These are phyloP conservation scores for Bellardia bayeri DNA, from an alignment of 2,888 invertebrate genomes.

Conservation along the genomic window DNA sequence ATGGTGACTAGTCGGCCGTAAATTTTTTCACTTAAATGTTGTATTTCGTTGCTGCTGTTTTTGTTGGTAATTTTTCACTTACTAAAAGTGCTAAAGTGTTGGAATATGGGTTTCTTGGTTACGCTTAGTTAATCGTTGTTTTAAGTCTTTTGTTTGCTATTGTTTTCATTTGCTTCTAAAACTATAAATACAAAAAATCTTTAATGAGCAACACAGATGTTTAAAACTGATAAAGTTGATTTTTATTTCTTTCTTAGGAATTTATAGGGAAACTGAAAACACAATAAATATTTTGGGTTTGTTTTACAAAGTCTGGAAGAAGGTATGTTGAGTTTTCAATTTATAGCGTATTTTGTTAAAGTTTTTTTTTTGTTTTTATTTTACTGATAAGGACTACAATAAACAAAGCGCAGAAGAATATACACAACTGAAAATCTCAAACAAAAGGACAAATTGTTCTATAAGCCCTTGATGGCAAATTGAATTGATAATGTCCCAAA, in stretches of 20 bases:
- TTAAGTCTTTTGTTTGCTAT: not conserved
- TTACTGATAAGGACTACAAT: conserved; percentile 27
- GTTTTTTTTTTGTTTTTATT: not conserved
- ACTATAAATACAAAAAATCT: not conserved
- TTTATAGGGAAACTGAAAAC: conserved; percentile 6
- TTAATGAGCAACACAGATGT: conserved; percentile 56
- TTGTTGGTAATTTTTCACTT: conserved; percentile 2
- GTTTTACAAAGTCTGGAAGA: not conserved
- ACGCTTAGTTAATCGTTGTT: conserved; percentile 45
- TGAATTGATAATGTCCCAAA: not conserved
- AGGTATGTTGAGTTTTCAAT: conserved; percentile 29
- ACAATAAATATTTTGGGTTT: not conserved
- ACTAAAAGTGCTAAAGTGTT: conserved; percentile 47
- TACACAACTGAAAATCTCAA: not conserved
- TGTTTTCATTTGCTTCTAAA: conserved; percentile 25
- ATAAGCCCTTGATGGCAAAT: not conserved
- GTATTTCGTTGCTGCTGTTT: not conserved
- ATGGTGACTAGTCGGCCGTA: not conserved
- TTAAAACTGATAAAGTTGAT: conserved; percentile 50
- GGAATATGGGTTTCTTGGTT: conserved; percentile 48
- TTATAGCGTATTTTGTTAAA: not conserved
- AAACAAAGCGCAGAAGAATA: not conserved
- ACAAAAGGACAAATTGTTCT: conserved; percentile 5
- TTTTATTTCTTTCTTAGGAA: conserved; percentile 36
- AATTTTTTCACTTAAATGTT: conserved; percentile 19